Evolutionary conservation across 1,140 invertebrate species (phyloP), one percentile per base, ranked within the genome.

Genomic region (Maniola jurtina): DNA sequence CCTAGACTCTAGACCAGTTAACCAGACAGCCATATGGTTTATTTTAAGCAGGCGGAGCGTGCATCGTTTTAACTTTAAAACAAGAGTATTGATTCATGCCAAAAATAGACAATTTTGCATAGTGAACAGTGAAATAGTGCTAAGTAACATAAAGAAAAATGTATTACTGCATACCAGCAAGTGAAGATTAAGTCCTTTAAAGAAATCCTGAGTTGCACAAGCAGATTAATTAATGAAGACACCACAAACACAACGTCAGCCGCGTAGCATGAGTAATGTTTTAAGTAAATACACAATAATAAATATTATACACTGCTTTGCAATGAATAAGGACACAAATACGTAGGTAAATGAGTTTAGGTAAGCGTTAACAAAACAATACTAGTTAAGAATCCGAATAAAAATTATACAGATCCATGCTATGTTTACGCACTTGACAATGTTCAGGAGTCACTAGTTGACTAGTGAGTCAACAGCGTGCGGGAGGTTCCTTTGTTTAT

Each of bases 401-500:
- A 52, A 52, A 52, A 11, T 8, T 9, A 13, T 34, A 35, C 52
- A 14, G 16, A 35, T 33, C 33, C 52, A 33, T 14, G 5, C 0
- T 60, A 42, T 79, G 72, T 79, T 79, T 75, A 81, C 81, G 79
- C 68, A 67, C 65, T 72, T 59, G 66, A 68, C 64, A 58, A 72
- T 67, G 58, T 73, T 74, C 59, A 64, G 64, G 45, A 35, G 52
- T 81, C 72, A 85, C 68, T 80, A 55, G 52, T 83, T 81, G 73
- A 85, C 68, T 80, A 55, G 52, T 83, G 73, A 87, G 70, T 80
- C 75, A 83, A 72, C 66, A 64, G 35, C 48, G 63, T 57, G 70
- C 59, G 66, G 61, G 68, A 69, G 48, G 57, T 61, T 69, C 65
- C 69, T 84, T 81, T 88, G 78, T 86, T 86, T 86, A 76, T 83